phyloP scores from a whole-genome alignment of 2,888 invertebrate species.

The Lacanobia oleracea region DNA sequence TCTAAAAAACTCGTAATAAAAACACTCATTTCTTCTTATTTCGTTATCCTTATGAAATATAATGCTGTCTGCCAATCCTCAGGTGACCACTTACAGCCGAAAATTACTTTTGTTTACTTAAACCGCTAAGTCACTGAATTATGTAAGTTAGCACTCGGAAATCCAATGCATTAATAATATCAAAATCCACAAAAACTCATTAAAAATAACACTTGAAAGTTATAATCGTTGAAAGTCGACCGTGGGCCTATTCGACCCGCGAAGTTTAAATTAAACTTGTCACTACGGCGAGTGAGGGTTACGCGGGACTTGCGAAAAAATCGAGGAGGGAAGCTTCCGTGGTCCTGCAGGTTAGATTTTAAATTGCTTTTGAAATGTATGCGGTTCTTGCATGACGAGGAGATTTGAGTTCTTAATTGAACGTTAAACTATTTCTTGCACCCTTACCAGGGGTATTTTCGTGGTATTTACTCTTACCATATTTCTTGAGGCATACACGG shows the following conservation, averaged over 20 bases:
- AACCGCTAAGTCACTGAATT: conserved; percentile 62
- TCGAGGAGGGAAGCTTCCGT: conserved; percentile 29
- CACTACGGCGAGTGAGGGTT: conserved; percentile 74
- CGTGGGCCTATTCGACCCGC: conserved; percentile 78
- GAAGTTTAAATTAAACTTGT: conserved; percentile 89
- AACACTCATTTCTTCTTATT: conserved; percentile 34
- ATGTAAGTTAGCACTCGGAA: conserved; percentile 69
- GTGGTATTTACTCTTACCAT: background rate
- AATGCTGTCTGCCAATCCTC: conserved; percentile 44
- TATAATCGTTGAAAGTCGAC: conserved; percentile 81
- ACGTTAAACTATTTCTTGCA: background rate
- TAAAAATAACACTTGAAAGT: conserved; percentile 88
- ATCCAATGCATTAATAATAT: conserved; percentile 81
- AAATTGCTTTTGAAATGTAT: conserved; percentile 28
- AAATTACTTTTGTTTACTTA: conserved; percentile 67
- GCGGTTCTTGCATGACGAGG: background rate
- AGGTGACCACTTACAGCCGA: conserved; percentile 51
- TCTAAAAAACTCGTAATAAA: conserved; percentile 23
- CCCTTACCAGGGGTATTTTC: background rate
- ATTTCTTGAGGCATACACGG: too few species aligned
- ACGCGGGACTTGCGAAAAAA: conserved; percentile 59
- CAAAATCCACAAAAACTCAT: conserved; percentile 83
- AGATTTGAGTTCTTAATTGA: background rate
- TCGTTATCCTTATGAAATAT: conserved; percentile 46
- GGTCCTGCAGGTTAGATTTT: conserved; percentile 66